Base-by-base conservation (phyloP, 1,140 invertebrate species). In the Papilio xuthus region DNA sequence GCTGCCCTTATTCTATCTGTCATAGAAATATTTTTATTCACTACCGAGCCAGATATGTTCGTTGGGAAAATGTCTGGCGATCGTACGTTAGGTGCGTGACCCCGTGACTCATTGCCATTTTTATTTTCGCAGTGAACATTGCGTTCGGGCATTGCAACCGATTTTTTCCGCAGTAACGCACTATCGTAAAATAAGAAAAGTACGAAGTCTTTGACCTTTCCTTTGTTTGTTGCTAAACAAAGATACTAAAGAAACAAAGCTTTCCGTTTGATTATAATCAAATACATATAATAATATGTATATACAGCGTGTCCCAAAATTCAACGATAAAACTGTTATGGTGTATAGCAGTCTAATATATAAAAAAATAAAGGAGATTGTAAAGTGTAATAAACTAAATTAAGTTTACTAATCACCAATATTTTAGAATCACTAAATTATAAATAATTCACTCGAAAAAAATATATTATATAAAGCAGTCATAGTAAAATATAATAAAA, bases 31-130 rank as follows among this genome's bases (percentile, higher is more conserved):
- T 63, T n/a, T n/a, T n/a, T n/a, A n/a, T n/a, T n/a, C n/a, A n/a
- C 18, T 53, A 53, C 18, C 6, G 18, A 8, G n/a, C 50, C 50
- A 53, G 18, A 53, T 20, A 53, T n/a, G 50, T n/a, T n/a, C 12
- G 56, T 75, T 79, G 50, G 81, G 79, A 82, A 78, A 79, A 60
- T 82, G 79, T 81, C 70, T 47, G 47, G 42, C 77, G 79, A 78
- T 79, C 75, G 82, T 79, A 47, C 81, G 75, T 74, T 82, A 84
- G 80, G 81, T 83, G 83, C 79, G 77, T 83, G 85, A 85, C 85
- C 85, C 67, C 26, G 79, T 85, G 85, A 85, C 60, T 85, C 83
- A 86, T 56, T 79, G 82, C 79, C 83, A 79, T 83, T 86, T 83
- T 85, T 86, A 86, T 84, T 84, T 86, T 84, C 82, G 37, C 69